Base-by-base conservation (phyloP, 2,113 vertebrate species). In the Zosterops japonicus region DNA sequence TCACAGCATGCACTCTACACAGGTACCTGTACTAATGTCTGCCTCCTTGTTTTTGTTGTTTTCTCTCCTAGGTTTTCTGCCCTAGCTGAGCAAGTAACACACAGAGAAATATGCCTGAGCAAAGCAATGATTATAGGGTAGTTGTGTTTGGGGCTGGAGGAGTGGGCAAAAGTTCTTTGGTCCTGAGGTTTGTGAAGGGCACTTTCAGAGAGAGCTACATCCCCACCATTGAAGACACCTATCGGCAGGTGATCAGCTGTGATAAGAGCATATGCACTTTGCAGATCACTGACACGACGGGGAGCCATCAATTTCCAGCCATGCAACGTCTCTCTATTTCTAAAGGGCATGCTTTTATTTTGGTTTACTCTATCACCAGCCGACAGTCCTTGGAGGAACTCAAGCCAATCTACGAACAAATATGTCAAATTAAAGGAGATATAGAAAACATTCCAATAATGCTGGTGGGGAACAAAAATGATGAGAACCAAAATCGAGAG, bases 321-420 rank as follows among this genome's bases (percentile, higher is more conserved):
- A 98, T 98, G 98, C 98, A 98, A 87, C 98, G 98, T 41, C 97
- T 98, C 63, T 98, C 98, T 82, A 98, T 98, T 95, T 98, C 98
- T 82, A 98, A 98, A 53, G 98, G 98, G 46, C 98, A 98, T 5
- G 98, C 98, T 83, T 98, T 98, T 82, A 98, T 98, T 94, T 97
- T 98, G 92, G 98, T 98, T 70, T 98, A 98, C 76, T 98, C 98
- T 47, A 95, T 98, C 94, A 98, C 98, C 52, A 98, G 98, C 94
- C 96, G 95, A 11, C 98, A 98, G 95, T 98, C 98, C 44, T 76
- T 98, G 93, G 98, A 98, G 61, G 98, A 98, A 60, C 97, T 98
- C 83, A 98, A 98, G 50, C 98, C 98, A 8, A 98, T 98, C 85
- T 98, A 98, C 1, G 98, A 98, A 56, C 98, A 98, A 86, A 98